Percentiles rank a stretch among this genome's conserved stretches.
phyloP scores from a whole-genome alignment of 2,797 vertebrate genomes.

The Malacoraja senta region DNA sequence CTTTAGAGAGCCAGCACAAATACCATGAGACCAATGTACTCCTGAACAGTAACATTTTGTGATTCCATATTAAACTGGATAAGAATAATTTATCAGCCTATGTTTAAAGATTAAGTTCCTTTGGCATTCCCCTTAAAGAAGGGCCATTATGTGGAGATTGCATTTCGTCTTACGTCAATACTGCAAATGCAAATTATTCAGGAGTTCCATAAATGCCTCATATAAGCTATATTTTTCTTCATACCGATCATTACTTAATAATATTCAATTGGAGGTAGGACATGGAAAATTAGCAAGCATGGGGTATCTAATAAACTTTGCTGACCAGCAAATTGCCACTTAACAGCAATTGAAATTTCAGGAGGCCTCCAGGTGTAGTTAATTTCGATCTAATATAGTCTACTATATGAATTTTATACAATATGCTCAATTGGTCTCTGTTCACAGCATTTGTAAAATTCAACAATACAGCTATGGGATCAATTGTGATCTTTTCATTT shows the following conservation, averaged over 20 bases:
- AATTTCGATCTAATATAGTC: not conserved
- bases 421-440: not conserved
- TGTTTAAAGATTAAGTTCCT: not conserved
- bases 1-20: not conserved
- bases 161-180: not conserved
- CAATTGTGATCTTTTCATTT: conserved; percentile 1
- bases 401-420: not conserved
- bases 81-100: not conserved
- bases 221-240: not conserved
- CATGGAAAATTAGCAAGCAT: not conserved
- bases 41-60: not conserved
- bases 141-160: not conserved
- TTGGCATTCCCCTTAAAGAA: not conserved
- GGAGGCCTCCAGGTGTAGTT: conserved; percentile 11
- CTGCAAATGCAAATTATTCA: not conserved
- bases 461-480: not conserved
- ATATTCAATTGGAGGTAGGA: not conserved
- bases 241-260: not conserved
- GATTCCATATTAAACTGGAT: not conserved
- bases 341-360: conserved; percentile 29
- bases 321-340: conserved; percentile 23
- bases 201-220: not conserved
- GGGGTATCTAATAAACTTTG: conserved; percentile 21
- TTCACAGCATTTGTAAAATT: not conserved
- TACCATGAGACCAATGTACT: too few relatives aligned